A percentile compares a stretch with the other conserved stretches of the same genome.
Evolutionary conservation across 2,888 invertebrate genomes (phyloP).

Genomic region (Automeris io): DNA sequence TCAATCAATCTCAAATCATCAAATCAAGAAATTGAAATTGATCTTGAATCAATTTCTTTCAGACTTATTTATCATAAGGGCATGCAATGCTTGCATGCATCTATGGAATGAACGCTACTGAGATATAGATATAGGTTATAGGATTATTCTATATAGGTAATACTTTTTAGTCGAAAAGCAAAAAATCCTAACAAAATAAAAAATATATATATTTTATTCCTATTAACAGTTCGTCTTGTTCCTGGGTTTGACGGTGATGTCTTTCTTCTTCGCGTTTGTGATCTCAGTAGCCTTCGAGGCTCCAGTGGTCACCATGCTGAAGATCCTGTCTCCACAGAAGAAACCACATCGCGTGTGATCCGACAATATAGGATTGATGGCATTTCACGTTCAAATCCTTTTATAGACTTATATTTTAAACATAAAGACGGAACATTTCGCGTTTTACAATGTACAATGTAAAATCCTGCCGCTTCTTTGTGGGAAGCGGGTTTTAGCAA

Average conservation of each 20-base stretch:
- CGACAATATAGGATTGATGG: background rate
- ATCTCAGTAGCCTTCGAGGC: constrained; percentile 91
- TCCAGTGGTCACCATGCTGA: constrained; percentile 89
- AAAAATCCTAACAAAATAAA: background rate
- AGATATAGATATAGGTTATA: too few species aligned
- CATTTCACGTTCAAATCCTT: background rate
- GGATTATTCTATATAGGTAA: too few species aligned
- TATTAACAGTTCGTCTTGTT: constrained; percentile 83
- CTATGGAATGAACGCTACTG: too few species aligned
- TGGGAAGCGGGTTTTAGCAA: too few species aligned
- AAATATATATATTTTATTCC: background rate
- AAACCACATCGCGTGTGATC: constrained; percentile 59
- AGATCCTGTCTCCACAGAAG: constrained; percentile 79
- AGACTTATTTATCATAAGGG: too few species aligned
- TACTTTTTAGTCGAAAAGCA: background rate
- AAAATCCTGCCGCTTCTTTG: too few species aligned
- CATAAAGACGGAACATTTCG: too few species aligned
- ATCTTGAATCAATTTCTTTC: too few species aligned
- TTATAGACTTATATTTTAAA: background rate
- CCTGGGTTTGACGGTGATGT: constrained; percentile 88
- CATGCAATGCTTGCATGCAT: too few species aligned
- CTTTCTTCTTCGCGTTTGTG: constrained; percentile 85
- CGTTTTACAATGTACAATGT: too few species aligned
- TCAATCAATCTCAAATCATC: too few species aligned
- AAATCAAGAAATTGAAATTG: too few species aligned